Percentiles rank a stretch among this genome's conserved stretches.
These are phyloP conservation scores for Coptodon rendalli DNA, from an alignment of 2,113 vertebrate species.

Conservation along the genomic window DNA sequence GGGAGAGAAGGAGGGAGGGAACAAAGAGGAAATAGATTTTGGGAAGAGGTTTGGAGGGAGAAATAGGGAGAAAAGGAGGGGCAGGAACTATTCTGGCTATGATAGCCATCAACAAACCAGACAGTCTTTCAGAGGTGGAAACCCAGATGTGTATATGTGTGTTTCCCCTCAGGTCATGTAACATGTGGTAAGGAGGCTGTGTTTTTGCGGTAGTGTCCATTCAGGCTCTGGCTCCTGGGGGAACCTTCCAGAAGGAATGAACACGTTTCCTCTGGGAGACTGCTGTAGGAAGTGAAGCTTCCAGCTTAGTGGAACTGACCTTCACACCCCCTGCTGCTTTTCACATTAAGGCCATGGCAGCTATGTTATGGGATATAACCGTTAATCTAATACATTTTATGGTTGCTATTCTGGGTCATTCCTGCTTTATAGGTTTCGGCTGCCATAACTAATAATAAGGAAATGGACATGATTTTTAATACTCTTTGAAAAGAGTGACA, in stretches of 20 bases:
- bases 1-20: not conserved
- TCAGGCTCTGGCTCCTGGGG: constrained; percentile 32
- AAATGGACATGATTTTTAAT: not conserved
- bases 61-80: not conserved
- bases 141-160: constrained; percentile 51
- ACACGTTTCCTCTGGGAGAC: constrained; percentile 61
- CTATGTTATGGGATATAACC: constrained; percentile 7
- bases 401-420: not conserved
- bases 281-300: constrained; percentile 55
- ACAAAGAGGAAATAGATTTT: not conserved
- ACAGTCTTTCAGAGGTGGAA: constrained; percentile 41
- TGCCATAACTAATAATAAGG: not conserved
- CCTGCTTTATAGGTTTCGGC: not conserved
- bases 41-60: not conserved
- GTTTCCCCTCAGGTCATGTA: constrained; percentile 41
- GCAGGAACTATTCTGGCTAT: constrained; percentile 33
- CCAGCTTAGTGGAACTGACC: constrained; percentile 29
- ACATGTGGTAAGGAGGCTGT: constrained; percentile 47
- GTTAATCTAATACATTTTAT: constrained; percentile 26
- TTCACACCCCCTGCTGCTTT: constrained; percentile 53
- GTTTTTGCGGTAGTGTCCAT: constrained; percentile 43
- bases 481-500: not conserved
- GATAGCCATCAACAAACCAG: constrained; percentile 56
- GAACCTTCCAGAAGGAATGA: constrained; percentile 55
- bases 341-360: constrained; percentile 44